Evolutionary conservation across 2,888 invertebrate genomes (phyloP), one percentile per base, ranked within the genome.

Genomic region (Herminia tarsipennalis): DNA sequence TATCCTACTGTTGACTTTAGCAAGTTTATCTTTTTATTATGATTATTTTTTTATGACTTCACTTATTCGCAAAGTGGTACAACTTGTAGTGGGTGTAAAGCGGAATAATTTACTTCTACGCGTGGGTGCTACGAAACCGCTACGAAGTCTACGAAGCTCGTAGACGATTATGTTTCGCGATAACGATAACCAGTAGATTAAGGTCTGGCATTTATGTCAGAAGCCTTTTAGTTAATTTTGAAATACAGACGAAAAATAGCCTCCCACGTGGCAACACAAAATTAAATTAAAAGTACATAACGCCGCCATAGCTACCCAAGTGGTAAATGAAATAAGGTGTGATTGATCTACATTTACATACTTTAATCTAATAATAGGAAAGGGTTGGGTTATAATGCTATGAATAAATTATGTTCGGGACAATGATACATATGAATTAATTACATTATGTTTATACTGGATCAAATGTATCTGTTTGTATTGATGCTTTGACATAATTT

Each of bases 111-210:
- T 39, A 39, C 9, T 9, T 14, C n/a, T 8, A 29, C 8, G 30
- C 30, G 22, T 39, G 8, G 30, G 10, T 41, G 34, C 41, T 42
- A 42, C 41, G 41, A 35, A 35, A 35, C 28, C 9, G 20, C 34
- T 42, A 35, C 34, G 6, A 21, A 10, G 3, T 35, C 41, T 42
- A 42, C 41, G 34, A 22, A 27, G 10, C 8, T 21, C 25, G 41
- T 42, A 42, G 28, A 10, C n/a, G n/a, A 20, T 27, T 32, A 36
- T 18, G 8, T 27, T 27, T 27, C n/a, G 16, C n/a, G 13, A 22
- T 10, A 24, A 16, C 3, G 14, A 9, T 33, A 9, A 5, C n/a
- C 12, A n/a, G 33, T 21, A 13, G 13, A 33, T 33, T 21, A 13
- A 24, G 8, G 6, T 35, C 16, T 5, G 8, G 4, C 6, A 35